Conservation (phyloP, 2,113 vertebrate genomes). For the Cervus canadensis region DNA sequence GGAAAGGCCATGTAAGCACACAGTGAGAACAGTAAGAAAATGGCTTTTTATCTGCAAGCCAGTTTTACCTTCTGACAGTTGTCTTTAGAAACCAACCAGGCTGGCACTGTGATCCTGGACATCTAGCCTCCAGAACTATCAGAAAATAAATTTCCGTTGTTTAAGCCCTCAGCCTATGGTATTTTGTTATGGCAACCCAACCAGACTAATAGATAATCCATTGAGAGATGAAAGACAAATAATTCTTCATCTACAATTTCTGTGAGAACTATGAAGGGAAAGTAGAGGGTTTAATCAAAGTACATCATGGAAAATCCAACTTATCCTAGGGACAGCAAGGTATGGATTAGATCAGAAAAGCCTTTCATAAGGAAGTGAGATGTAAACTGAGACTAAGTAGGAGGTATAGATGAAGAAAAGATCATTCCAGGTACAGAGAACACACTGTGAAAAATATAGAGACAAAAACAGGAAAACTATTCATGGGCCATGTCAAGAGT, state of each 20-base stretch:
- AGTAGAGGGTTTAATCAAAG: neutral
- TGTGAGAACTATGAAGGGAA: neutral
- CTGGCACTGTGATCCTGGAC: neutral
- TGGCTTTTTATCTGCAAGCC: neutral
- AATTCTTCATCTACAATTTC: conserved; percentile 27
- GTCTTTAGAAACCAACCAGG: neutral
- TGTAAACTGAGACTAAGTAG: neutral
- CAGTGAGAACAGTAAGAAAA: neutral
- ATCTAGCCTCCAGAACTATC: neutral
- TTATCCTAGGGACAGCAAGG: neutral
- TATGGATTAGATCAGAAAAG: neutral
- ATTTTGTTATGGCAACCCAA: neutral
- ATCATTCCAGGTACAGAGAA: neutral
- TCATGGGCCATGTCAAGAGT: neutral
- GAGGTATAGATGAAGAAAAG: neutral
- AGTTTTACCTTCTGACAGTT: neutral
- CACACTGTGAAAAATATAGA: neutral
- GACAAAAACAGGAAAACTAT: neutral
- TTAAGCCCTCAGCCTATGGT: neutral
- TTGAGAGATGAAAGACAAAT: neutral
- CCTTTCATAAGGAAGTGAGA: neutral
- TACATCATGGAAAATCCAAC: neutral
- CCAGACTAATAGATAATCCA: neutral
- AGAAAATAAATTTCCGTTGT: neutral
- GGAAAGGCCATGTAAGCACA: neutral